Base-by-base conservation (phyloP, 2,113 vertebrate genomes). In the Eubucco bourcierii region DNA sequence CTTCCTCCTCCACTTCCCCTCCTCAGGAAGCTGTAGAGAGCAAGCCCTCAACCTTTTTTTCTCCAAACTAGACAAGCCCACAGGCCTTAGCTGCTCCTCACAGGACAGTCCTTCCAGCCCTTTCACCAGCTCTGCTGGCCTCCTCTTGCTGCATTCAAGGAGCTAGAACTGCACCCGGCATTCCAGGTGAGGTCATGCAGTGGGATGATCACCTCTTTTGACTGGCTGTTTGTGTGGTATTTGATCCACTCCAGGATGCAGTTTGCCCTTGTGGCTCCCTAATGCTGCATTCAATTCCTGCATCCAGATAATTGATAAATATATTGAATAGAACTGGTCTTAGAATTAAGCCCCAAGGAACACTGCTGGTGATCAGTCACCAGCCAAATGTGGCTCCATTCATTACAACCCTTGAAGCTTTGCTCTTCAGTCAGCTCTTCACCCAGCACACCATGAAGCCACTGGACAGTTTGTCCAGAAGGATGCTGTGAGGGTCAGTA, bases 321-420 rank as follows among this genome's bases (percentile, higher is more conserved):
- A 58, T 2, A 46, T 5, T 8, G 28, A 75, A 59, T 21, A 70
- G 60, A 56, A 63, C 41, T n/a, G 19, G 10, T 19, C 15, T 39
- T 34, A 31, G 52, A 41, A 70, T 0, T 58, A 29, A 70, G 6
- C 56, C 46, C n/a, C 3, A 3, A 77, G 24, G 46, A 73, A 20
- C 63, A 50, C 21, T 0, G 1, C 44, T 58, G 46, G 17, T 55
- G 27, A 34, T n/a, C 0, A 1, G 15, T 15, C 0, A 0, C 50
- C 66, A 71, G 61, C 3, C 58, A 67, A 33, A 71, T n/a, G 47
- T 50, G 27, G 29, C 15, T 28, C 41, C 1, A 0, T 73, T 70
- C 39, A 84, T 47, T 59, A 1, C 4, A 64, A 17, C 19, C 34
- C 61, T 80, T 33, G 27, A 63, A 70, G 31, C 63, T 80, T 34